Evolutionary conservation across 2,888 invertebrate species (phyloP), one percentile per base, ranked within the genome.

Genomic region (Anodontia alba): DNA sequence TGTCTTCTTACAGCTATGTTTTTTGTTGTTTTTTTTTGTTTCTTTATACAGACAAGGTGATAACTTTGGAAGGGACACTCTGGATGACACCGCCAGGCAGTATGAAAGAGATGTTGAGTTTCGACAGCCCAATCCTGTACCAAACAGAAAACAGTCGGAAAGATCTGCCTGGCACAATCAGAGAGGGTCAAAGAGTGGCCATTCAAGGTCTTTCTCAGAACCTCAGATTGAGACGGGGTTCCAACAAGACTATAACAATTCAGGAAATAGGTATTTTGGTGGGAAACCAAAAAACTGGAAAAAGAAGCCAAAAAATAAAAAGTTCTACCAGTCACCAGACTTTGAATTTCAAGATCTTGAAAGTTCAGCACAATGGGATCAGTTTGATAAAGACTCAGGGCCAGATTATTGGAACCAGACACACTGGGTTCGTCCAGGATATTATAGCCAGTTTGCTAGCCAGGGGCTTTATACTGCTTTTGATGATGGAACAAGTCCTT

Each of bases 181-280:
- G 5, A 57, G 57, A 26, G 29, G 26, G 12, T 7, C 12, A 10
- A 57, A 26, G 57, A 23, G 57, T n/a, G 57, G 57, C 7, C 82
- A 83, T 31, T 76, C 76, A 36, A 76, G 82, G 67, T 83, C 82
- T 31, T 80, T 46, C 70, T 83, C 82, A 23, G 74, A 73, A 36
- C 82, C 82, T 10, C 42, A 31, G 20, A 49, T 36, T 0, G 51
- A 71, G 12, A 46, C 36, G 8, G 17, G 10, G 7, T 31, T 66
- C 15, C n/a, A n/a, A n/a, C 66, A 66, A 17, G 66, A 66, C 29
- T 57, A 23, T 57, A 23, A 23, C 26, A 3, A 10, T 7, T 10
- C 10, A 26, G 26, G 29, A 29, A 29, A 29, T 26, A 57, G 57
- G 29, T 49, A 49, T 20, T 49, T 49, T 49, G 49, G 20, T n/a